Evolutionary conservation across 2,113 vertebrate species (phyloP).

Genomic region (Sylvietta virens): DNA sequence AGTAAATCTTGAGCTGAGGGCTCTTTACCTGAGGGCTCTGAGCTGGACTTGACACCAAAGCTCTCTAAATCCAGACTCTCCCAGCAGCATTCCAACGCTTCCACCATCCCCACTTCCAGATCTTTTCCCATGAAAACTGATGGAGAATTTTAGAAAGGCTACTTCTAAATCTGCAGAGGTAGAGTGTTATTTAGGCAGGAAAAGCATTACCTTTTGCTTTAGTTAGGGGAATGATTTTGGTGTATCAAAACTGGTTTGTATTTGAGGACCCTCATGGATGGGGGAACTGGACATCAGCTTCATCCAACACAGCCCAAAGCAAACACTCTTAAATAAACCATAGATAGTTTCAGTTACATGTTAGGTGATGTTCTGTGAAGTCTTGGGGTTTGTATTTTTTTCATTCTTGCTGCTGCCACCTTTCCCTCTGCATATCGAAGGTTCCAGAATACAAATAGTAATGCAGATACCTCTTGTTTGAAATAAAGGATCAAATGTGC

Average conservation of each 20-base stretch:
- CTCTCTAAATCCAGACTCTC: neutral
- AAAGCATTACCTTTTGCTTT: neutral
- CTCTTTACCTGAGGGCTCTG: neutral
- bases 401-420: neutral
- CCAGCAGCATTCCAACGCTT: neutral
- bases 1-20: neutral
- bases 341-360: neutral
- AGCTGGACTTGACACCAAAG: neutral
- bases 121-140: neutral
- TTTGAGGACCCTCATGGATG: neutral
- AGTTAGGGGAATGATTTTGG: neutral
- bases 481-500: constrained; percentile 78
- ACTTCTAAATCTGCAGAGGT: neutral
- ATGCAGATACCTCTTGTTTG: constrained; percentile 64
- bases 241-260: neutral
- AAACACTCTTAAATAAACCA: neutral
- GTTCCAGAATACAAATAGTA: constrained; percentile 54
- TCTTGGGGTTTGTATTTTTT: neutral
- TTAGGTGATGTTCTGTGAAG: neutral
- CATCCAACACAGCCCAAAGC: neutral
- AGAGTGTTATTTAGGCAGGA: neutral
- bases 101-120: accelerated
- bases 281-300: neutral
- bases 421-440: constrained; percentile 47
- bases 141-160: neutral